phyloP scores from a whole-genome alignment of 2,113 vertebrate genomes.

The Oostethus manadensis region DNA sequence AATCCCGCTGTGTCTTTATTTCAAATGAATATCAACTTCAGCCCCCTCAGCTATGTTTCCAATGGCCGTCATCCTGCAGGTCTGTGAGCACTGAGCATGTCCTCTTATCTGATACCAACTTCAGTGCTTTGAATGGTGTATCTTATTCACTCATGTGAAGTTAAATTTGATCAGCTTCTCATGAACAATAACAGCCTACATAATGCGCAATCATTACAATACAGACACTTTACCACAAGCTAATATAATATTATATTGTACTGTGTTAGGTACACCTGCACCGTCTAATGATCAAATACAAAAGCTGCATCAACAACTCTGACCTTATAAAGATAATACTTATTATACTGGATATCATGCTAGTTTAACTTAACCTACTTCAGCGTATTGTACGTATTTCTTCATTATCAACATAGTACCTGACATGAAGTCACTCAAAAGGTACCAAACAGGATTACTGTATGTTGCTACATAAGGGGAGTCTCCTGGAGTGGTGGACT shows the following conservation, averaged over 20 bases:
- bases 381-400: background rate
- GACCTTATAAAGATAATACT: too few species aligned
- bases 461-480: too few species aligned
- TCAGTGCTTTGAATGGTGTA: constrained; percentile 1
- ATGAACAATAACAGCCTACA: background rate
- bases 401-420: too few species aligned
- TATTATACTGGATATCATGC: background rate
- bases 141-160: background rate
- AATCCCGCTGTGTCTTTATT: constrained; percentile 23
- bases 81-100: constrained; percentile 34
- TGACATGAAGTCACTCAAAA: too few species aligned
- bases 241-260: background rate
- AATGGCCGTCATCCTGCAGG: constrained; percentile 7
- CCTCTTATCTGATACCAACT: constrained; percentile 28
- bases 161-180: constrained; percentile 9
- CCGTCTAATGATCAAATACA: background rate
- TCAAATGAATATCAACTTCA: constrained; percentile 32
- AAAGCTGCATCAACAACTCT: background rate
- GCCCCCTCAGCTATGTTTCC: constrained; percentile 15
- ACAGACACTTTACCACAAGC: background rate
- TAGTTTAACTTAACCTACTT: background rate
- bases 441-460: too few species aligned
- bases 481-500: too few species aligned
- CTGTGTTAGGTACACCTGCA: background rate
- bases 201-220: background rate